Evolutionary conservation across 2,113 vertebrate species (phyloP).

Genomic region (Gallinago media): DNA sequence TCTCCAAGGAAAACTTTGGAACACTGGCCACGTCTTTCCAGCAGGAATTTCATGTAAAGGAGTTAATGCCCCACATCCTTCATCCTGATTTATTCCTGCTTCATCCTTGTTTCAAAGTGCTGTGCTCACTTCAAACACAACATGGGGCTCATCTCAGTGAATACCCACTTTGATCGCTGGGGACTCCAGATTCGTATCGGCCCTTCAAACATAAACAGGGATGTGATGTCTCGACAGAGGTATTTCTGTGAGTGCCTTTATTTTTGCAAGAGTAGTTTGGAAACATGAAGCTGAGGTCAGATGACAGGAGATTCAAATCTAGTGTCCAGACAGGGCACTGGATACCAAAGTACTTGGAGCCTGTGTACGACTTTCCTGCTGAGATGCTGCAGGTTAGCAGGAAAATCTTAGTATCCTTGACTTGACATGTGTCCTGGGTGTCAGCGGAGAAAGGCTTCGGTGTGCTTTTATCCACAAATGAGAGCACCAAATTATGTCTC

Average conservation of each 20-base stretch:
- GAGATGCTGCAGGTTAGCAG: not conserved
- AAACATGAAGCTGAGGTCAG: not conserved
- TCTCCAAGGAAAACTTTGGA: conserved; percentile 16
- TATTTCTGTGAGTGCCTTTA: conserved; percentile 18
- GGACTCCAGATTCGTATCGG: not conserved
- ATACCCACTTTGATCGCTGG: not conserved
- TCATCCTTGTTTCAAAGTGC: not conserved
- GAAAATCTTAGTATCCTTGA: not conserved
- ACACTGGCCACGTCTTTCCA: not conserved
- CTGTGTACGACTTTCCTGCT: not conserved
- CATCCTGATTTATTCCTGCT: conserved; percentile 43
- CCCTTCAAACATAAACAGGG: not conserved
- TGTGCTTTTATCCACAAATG: not conserved
- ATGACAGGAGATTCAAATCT: not conserved
- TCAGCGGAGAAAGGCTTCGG: not conserved
- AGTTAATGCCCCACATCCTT: conserved; percentile 14
- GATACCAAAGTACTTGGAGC: not conserved
- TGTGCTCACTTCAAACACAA: not conserved
- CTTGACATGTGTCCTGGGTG: not conserved
- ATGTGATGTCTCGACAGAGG: not conserved
- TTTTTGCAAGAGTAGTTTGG: not conserved
- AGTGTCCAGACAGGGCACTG: not conserved
- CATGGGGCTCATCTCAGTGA: conserved; percentile 1
- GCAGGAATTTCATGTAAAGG: conserved; percentile 11
- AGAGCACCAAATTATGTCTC: not conserved